Conservation (phyloP, 2,797 vertebrate species). For the Spondyliosoma cantharus region DNA sequence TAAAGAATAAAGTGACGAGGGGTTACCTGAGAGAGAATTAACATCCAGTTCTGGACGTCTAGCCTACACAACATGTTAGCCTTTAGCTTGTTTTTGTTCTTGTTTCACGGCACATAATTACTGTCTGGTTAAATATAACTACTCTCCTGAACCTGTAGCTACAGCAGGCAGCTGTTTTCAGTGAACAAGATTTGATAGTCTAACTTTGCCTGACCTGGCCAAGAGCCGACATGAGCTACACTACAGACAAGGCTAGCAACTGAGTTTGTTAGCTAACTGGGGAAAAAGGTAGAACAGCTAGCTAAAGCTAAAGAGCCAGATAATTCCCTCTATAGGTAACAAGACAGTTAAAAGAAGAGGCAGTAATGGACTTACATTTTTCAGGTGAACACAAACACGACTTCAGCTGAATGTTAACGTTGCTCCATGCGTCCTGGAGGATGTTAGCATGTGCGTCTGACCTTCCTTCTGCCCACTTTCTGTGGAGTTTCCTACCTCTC, state of each 20-base stretch:
- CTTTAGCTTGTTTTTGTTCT: not conserved
- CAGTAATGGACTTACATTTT: not conserved
- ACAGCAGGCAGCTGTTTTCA: not conserved
- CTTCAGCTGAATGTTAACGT: not conserved
- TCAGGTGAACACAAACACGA: not conserved
- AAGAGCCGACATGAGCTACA: not conserved
- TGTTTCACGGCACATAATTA: not conserved
- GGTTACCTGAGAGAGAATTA: not conserved
- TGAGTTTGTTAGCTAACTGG: not conserved
- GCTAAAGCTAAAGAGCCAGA: not conserved
- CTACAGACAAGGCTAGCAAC: not conserved
- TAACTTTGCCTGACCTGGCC: not conserved
- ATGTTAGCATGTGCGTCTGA: not conserved
- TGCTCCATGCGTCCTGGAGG: not conserved
- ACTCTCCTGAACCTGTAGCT: not conserved
- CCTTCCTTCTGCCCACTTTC: too few relatives aligned
- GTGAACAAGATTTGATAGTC: not conserved
- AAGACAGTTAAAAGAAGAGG: not conserved
- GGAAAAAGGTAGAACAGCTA: not conserved
- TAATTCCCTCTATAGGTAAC: not conserved
- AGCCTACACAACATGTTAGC: too few relatives aligned
- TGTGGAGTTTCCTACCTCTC: too few relatives aligned
- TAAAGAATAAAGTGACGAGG: not conserved
- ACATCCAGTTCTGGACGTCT: not conserved
- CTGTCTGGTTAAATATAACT: not conserved